Conservation (phyloP, 2,888 invertebrate genomes). For the Scrobipalpa costella region DNA sequence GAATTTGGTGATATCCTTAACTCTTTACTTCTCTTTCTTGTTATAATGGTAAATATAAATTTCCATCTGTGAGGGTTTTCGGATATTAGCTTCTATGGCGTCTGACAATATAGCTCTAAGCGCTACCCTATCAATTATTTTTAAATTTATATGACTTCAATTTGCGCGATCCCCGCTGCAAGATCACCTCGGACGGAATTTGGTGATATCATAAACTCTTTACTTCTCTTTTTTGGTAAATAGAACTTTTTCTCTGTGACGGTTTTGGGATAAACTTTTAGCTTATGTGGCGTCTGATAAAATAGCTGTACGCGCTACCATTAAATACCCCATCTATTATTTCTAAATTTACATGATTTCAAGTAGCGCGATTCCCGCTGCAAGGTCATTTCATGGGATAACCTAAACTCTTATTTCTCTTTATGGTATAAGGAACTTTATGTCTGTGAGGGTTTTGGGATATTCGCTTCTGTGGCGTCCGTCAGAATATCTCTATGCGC, state of each 20-base stretch:
- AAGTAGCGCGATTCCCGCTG: too few species aligned
- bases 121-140: too few species aligned
- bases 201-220: background rate
- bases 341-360: too few species aligned
- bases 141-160: too few species aligned
- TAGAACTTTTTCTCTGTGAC: background rate
- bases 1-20: slow-evolving; percentile 31
- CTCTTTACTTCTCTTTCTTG: too few species aligned
- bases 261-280: background rate
- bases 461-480: slow-evolving; percentile 9
- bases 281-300: slow-evolving; percentile 2
- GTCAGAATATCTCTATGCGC: background rate
- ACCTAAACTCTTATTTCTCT: background rate
- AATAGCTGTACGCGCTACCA: too few species aligned
- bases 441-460: background rate
- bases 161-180: too few species aligned
- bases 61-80: background rate
- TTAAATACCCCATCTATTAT: too few species aligned
- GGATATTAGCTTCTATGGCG: background rate
- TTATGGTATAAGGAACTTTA: background rate
- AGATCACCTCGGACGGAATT: too few species aligned
- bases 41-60: background rate
- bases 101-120: background rate
- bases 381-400: too few species aligned
- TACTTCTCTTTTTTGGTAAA: background rate